Evolutionary conservation across 2,113 vertebrate genomes (phyloP).

Genomic region (Odocoileus virginianus): DNA sequence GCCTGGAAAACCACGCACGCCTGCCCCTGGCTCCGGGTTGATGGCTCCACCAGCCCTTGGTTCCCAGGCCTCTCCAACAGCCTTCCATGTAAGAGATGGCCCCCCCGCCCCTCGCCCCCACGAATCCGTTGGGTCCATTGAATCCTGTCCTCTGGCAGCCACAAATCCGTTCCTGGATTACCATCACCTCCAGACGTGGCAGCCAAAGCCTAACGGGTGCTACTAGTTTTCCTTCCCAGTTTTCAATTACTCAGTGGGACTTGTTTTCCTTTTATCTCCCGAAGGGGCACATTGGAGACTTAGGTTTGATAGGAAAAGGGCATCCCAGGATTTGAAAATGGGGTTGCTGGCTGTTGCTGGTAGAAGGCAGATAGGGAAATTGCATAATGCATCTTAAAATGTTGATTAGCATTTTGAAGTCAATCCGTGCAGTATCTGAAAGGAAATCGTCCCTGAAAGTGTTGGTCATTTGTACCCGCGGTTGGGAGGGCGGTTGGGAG

Average conservation of each 20-base stretch:
- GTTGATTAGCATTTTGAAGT: conserved; percentile 23
- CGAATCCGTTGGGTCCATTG: background rate
- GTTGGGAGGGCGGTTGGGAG: background rate
- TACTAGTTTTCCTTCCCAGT: background rate
- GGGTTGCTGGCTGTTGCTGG: background rate
- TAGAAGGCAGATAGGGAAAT: background rate
- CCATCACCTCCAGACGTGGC: background rate
- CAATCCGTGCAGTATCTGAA: background rate
- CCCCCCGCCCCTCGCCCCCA: accelerated
- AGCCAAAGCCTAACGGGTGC: background rate
- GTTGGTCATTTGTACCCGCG: background rate
- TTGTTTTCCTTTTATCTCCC: background rate
- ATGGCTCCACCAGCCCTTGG: background rate
- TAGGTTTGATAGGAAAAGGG: conserved; percentile 3
- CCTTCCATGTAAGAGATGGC: too few relatives aligned
- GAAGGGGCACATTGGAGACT: background rate
- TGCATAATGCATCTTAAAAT: background rate
- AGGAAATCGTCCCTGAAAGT: background rate
- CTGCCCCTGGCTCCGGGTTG: background rate
- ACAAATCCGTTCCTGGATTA: background rate
- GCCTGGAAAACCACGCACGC: background rate
- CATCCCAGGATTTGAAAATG: background rate
- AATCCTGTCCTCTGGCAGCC: background rate
- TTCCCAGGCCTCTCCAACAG: background rate
- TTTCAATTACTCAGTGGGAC: background rate